A percentile compares a stretch with the other conserved stretches of the same genome.
Conservation (phyloP, 2,888 invertebrate species). For the Drosophila neutralis region DNA sequence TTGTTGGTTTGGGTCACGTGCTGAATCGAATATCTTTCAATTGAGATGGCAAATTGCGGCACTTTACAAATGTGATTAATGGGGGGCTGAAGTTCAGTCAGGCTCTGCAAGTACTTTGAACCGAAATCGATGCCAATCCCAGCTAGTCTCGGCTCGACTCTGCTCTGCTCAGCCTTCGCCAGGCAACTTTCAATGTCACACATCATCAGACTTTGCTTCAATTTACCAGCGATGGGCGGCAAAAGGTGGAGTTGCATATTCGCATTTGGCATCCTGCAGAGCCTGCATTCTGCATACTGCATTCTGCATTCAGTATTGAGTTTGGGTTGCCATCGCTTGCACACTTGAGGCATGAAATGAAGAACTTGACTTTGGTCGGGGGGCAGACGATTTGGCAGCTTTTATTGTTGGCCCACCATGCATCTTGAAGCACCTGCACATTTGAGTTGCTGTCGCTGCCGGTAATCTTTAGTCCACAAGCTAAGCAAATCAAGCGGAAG, state of each 20-base stretch:
- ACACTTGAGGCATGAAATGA: conserved; percentile 50
- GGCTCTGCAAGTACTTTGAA: not conserved
- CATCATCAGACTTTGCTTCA: conserved; percentile 66
- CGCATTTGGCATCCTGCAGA: conserved; percentile 18
- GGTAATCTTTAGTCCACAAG: conserved; percentile 9
- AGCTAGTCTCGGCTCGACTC: not conserved
- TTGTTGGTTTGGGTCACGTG: conserved; percentile 11
- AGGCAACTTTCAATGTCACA: conserved; percentile 75
- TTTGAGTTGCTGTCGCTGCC: conserved; percentile 25
- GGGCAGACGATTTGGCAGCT: conserved; percentile 46
- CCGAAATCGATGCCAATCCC: conserved; percentile 18
- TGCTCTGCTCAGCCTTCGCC: conserved; percentile 32
- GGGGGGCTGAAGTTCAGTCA: not conserved
- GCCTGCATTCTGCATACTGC: conserved; percentile 10
- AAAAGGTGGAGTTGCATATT: not conserved
- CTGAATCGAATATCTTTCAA: conserved; percentile 39
- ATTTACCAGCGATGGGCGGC: conserved; percentile 27
- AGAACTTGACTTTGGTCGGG: conserved; percentile 42
- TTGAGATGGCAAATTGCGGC: conserved; percentile 65
- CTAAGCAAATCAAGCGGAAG: conserved; percentile 70
- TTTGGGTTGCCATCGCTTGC: conserved; percentile 17
- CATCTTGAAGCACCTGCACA: not conserved
- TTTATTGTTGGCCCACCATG: conserved; percentile 35
- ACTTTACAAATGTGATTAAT: conserved; percentile 43
- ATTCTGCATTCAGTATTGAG: conserved; percentile 6